Conservation (phyloP, 2,888 invertebrate genomes). For the Agapostemon virescens region DNA sequence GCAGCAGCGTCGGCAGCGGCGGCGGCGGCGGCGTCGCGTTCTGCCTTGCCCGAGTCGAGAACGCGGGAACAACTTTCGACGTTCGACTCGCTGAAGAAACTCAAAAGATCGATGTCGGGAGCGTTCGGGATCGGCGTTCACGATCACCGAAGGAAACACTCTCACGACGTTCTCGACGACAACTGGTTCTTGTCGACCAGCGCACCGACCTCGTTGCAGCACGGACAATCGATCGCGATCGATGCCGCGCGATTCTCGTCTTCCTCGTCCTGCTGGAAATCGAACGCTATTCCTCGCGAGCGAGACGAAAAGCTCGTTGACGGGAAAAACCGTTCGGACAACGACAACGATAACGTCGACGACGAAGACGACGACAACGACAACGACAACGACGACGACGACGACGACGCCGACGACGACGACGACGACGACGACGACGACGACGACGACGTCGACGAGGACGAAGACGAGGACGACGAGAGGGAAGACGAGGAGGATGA, state of each 20-base stretch:
- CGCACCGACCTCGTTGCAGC: slow-evolving; percentile 89
- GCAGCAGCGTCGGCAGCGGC: too few relatives aligned
- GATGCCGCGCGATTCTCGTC: slow-evolving; percentile 61
- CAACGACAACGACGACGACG: background rate
- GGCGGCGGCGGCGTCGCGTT: too few relatives aligned
- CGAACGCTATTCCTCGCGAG: slow-evolving; percentile 25
- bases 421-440: slow-evolving; percentile 5
- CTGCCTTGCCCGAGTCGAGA: slow-evolving; percentile 75
- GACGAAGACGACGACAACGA: slow-evolving; percentile 20
- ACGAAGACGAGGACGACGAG: slow-evolving; percentile 17
- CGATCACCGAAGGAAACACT: slow-evolving; percentile 81
- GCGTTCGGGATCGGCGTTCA: slow-evolving; percentile 82
- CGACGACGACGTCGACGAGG: background rate
- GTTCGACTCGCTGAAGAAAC: slow-evolving; percentile 86
- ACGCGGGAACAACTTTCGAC: slow-evolving; percentile 77
- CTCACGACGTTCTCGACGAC: slow-evolving; percentile 80
- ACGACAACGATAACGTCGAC: background rate
- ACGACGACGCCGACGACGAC: slow-evolving; percentile 6
- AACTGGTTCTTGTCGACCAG: slow-evolving; percentile 93
- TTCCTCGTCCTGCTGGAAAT: slow-evolving; percentile 52
- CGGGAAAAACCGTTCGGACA: background rate
- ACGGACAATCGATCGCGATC: slow-evolving; percentile 78
- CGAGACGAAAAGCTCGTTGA: background rate
- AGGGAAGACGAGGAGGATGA: slow-evolving; percentile 7
- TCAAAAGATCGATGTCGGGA: slow-evolving; percentile 87